Evolutionary conservation across 2,888 invertebrate species (phyloP), one percentile per base, ranked within the genome.

Genomic region (Aricia artaxerxes): DNA sequence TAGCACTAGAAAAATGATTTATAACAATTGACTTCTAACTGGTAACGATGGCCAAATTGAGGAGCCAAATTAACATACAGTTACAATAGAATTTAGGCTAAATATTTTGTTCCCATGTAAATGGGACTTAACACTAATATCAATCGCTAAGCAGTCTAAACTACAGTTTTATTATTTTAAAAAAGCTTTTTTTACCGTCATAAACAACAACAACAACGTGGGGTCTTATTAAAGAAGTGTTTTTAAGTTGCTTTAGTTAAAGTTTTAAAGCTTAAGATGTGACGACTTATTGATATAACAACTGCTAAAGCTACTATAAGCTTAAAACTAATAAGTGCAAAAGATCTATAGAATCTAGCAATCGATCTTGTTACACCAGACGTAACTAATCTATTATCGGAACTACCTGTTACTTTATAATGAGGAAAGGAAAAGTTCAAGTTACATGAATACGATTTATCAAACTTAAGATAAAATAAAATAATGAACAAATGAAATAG

Each of bases 401-500:
- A 69, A 69, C 69, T 69, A 69, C 69, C 69, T 35, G 35, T 69
- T 69, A 69, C 69, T 13, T 69, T 69, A 69, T 69, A 69, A 69
- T 35, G 11, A 69, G 35, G 69, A 69, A 69, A 69, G 69, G 69
- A 69, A 69, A 69, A 69, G 69, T 69, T 35, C 69, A 69, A 35
- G 35, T 69, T 69, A 35, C 69, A 69, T 69, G 31, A 69, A 16
- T 38, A 69, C 11, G 11, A 11, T 69, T 69, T 69, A 35, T 2
- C 13, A 69, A 24, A 24, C 24, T 35, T 35, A 69, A 5, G 69
- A 38, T 35, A 38, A 35, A 11, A 24, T 24, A 64, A 64, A 69
- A 69, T 4, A 11, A 69, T 69, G 69, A 11, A 35, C 61, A 24
- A n/a, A 31, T 24, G 9, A 61, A 61, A n/a, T 61, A 7, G 1